A percentile compares a stretch with the other conserved stretches of the same genome.
phyloP scores from a whole-genome alignment of 2,888 invertebrate genomes.

The Cerastis leucographa region DNA sequence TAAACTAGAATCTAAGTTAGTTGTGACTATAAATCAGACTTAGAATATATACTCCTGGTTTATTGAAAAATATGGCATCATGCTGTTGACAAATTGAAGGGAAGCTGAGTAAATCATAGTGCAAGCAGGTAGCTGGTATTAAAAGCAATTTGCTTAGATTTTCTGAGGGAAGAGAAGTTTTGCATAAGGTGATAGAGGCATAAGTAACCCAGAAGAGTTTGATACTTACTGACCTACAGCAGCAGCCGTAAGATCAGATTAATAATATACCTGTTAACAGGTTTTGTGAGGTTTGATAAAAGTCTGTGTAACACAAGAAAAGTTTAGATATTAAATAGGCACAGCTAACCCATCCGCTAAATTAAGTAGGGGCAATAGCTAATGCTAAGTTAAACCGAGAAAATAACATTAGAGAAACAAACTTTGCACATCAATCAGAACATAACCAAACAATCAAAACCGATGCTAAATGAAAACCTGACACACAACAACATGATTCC shows the following conservation, averaged over 20 bases:
- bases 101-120: conserved; percentile 52
- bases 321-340: not conserved
- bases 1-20: conserved; percentile 58
- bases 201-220: not conserved
- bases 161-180: conserved; percentile 24
- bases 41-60: conserved; percentile 46
- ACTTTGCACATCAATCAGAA: not conserved
- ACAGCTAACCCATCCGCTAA: not conserved
- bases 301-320: not conserved
- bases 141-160: conserved; percentile 39
- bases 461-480: conserved; percentile 42
- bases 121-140: conserved; percentile 25
- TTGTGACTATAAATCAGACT: conserved; percentile 52
- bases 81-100: conserved; percentile 56
- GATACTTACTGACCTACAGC: not conserved
- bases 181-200: not conserved
- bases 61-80: conserved; percentile 62
- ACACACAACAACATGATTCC: conserved; percentile 38
- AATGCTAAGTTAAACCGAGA: not conserved
- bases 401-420: not conserved
- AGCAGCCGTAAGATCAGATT: not conserved
- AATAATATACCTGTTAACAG: not conserved
- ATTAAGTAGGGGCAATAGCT: not conserved
- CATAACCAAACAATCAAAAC: conserved; percentile 17
- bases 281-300: not conserved